Base-by-base conservation (phyloP, 2,113 vertebrate genomes). In the Rhinopomastus cyanomelas region DNA sequence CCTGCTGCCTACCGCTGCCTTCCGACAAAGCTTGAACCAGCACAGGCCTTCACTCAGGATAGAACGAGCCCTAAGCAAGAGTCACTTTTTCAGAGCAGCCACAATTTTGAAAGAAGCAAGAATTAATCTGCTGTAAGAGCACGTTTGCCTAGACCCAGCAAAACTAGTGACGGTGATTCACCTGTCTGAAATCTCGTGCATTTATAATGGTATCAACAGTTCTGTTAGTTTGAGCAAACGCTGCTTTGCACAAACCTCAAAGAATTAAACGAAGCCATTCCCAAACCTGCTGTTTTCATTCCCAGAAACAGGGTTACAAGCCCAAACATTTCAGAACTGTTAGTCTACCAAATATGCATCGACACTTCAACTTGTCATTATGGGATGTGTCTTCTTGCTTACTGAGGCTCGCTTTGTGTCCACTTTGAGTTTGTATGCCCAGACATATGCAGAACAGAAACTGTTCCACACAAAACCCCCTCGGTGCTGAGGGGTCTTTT, bases 271-370 rank as follows among this genome's bases (percentile, higher is more conserved):
- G 22, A 74, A 73, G n/a, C 30, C 59, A 51, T n/a, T 88, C 49
- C 53, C 67, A 85, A 84, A 90, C 19, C 80, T 88, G 64, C 23
- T 85, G 64, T 55, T 92, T 62, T 42, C 61, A 82, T 4, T 6
- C 52, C 90, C 80, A 62, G 53, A 93, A 88, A 18, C 48, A 71
- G 85, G 83, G 72, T 36, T 64, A 76, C 42, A 89, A 79, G 71
- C 88, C 49, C 93, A 85, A 95, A 72, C 85, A 37, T 85, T 67
- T 92, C 92, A 93, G 94, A 96, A 96, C 94, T 94, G 83, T 86
- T 89, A 53, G 64, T 69, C 68, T 81, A 94, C 61, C 78, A 76
- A 64, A 69, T 80, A 87, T 16, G 36, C 36, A 42, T 3, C 19
- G 60, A 74, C 79, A 85, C 32, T 86, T 84, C 68, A 81, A 67